phyloP scores from a whole-genome alignment of 30 jellyfish, hydroid and myxozoan genomes.

The Pelagia noctiluca region DNA sequence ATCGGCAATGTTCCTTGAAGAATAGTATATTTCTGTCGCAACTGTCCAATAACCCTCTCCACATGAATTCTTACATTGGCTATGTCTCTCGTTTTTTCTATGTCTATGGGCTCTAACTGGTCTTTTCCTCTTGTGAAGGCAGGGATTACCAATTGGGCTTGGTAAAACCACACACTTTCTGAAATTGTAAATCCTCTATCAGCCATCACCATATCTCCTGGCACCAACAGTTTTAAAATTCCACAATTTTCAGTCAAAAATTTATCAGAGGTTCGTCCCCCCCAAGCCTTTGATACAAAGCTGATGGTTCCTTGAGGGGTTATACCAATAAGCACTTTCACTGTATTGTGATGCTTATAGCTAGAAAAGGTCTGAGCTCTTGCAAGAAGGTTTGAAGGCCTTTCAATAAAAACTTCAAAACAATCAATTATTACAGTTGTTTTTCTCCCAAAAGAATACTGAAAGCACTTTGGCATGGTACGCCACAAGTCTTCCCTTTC shows the following conservation, averaged over 20 bases:
- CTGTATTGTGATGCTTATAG: constrained; percentile 21
- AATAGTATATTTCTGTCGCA: constrained; percentile 17
- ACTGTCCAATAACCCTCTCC: constrained; percentile 29
- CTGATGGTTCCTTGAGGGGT: constrained; percentile 25
- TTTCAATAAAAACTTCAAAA: not conserved
- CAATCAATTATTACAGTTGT: not conserved
- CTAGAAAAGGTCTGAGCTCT: constrained; percentile 21
- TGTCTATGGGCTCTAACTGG: not conserved
- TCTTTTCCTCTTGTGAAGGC: constrained; percentile 34
- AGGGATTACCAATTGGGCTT: not conserved
- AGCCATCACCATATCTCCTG: constrained; percentile 8
- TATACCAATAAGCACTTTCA: constrained; percentile 16
- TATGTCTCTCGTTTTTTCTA: constrained; percentile 12
- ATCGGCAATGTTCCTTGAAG: constrained; percentile 4
- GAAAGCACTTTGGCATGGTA: not conserved
- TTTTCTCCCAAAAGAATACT: not conserved
- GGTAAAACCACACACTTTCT: constrained; percentile 1
- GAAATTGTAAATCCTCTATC: not conserved
- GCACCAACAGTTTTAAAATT: not conserved
- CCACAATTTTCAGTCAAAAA: constrained; percentile 13
- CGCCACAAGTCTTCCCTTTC: not conserved
- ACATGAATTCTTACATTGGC: constrained; percentile 20
- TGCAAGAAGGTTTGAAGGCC: constrained; percentile 10
- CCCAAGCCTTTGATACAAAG: constrained; percentile 23
- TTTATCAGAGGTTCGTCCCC: constrained; percentile 24